Percentiles rank a stretch among this genome's conserved stretches.
Evolutionary conservation across 1,140 invertebrate species (phyloP).

Genomic region (Drosophila miranda): DNA sequence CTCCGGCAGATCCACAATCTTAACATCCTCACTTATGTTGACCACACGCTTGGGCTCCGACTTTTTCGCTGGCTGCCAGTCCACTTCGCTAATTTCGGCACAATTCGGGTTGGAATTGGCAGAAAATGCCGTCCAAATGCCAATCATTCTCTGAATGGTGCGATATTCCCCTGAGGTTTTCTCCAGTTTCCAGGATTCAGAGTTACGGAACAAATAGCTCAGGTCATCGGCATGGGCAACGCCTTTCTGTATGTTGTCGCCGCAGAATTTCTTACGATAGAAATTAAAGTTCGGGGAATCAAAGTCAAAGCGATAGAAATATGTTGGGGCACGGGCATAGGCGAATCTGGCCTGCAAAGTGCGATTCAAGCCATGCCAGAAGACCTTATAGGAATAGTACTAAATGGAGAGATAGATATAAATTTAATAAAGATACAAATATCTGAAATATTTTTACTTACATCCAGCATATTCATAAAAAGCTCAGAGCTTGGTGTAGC

Average conservation of each 20-base stretch:
- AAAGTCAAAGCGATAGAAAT: slow-evolving; percentile 82
- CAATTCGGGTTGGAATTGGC: slow-evolving; percentile 77
- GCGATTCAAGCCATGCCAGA: slow-evolving; percentile 81
- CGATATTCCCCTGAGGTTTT: slow-evolving; percentile 62
- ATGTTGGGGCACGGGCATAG: slow-evolving; percentile 79
- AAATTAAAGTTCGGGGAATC: slow-evolving; percentile 78
- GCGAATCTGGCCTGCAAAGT: slow-evolving; percentile 69
- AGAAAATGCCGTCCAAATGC: slow-evolving; percentile 82
- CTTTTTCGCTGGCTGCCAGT: slow-evolving; percentile 68
- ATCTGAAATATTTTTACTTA: slow-evolving; percentile 29
- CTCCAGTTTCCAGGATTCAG: slow-evolving; percentile 79
- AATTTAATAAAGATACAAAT: not conserved
- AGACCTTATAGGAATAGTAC: slow-evolving; percentile 78
- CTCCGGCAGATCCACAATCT: slow-evolving; percentile 79
- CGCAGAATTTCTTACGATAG: slow-evolving; percentile 72
- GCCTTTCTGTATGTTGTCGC: slow-evolving; percentile 55
- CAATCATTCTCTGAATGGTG: slow-evolving; percentile 76
- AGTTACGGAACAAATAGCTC: slow-evolving; percentile 85
- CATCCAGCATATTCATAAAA: slow-evolving; percentile 60
- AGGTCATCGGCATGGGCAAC: slow-evolving; percentile 86
- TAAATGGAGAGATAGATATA: slow-evolving; percentile 15
- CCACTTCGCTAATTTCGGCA: slow-evolving; percentile 35
- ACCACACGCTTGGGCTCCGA: slow-evolving; percentile 57
- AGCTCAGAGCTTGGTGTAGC: slow-evolving; percentile 30
- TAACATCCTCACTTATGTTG: slow-evolving; percentile 80